phyloP scores from a whole-genome alignment of 2,113 vertebrate species.

The Aegotheles bennettii region DNA sequence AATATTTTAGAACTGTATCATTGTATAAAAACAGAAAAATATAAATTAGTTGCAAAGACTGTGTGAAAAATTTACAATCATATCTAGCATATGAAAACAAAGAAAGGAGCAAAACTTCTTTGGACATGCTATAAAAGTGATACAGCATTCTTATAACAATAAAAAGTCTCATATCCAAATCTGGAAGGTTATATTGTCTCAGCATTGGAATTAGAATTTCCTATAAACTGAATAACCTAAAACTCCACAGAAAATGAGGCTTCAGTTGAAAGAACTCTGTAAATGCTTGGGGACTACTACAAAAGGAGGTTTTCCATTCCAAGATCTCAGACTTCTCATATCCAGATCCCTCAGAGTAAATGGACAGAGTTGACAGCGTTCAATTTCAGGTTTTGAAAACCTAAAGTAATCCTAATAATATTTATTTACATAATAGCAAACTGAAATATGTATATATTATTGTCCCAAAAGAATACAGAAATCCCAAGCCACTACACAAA shows the following conservation, averaged over 20 bases:
- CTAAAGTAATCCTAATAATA: neutral
- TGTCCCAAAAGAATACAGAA: neutral
- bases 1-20: accelerated
- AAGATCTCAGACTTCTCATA: neutral
- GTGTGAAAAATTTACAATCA: neutral
- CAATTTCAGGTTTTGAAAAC: neutral
- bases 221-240: neutral
- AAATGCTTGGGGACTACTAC: neutral
- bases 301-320: neutral
- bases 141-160: neutral
- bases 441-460: no score
- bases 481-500: neutral
- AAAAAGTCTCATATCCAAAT: neutral
- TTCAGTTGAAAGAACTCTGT: neutral
- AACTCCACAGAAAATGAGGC: neutral
- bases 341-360: neutral
- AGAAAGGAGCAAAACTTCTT: neutral
- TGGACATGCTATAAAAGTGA: neutral
- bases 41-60: neutral
- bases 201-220: neutral
- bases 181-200: neutral
- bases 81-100: neutral
- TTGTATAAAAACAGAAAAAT: neutral
- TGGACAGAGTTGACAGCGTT: neutral
- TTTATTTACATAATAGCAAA: neutral